Evolutionary conservation across 1,140 invertebrate genomes (phyloP).

Genomic region (Euura saliciscinereae): DNA sequence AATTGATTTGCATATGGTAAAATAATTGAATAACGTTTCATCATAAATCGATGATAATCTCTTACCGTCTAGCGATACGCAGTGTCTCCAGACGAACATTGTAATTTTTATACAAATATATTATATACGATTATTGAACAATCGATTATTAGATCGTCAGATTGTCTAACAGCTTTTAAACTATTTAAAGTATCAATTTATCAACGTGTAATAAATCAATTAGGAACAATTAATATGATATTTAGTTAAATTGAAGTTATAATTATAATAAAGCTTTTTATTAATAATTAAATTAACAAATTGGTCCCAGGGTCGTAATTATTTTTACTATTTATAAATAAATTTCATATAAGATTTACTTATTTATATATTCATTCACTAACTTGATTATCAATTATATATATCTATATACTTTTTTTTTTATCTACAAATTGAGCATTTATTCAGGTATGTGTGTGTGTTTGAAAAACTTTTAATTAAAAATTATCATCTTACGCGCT

Average conservation of each 20-base stretch:
- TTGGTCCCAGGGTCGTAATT: not conserved
- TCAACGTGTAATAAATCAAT: too few species aligned
- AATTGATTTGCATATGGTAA: too few species aligned
- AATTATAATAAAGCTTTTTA: not conserved
- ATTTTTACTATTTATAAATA: too few species aligned
- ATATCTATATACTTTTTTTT: not conserved
- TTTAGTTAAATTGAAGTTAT: too few species aligned
- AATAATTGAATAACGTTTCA: too few species aligned
- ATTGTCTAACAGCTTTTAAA: too few species aligned
- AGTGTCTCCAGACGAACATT: constrained; percentile 44
- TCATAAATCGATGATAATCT: not conserved
- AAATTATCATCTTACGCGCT: not conserved
- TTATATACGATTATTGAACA: constrained; percentile 9
- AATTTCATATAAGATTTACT: not conserved
- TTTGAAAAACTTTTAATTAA: not conserved
- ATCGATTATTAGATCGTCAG: too few species aligned
- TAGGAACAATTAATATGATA: too few species aligned
- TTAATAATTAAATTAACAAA: not conserved
- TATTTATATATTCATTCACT: not conserved
- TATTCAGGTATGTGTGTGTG: not conserved
- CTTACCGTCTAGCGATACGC: constrained; percentile 44
- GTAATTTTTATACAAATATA: constrained; percentile 10
- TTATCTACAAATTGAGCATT: not conserved
- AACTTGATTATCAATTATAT: not conserved
- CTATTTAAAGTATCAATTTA: too few species aligned